A percentile compares a stretch with the other conserved stretches of the same genome.
phyloP scores from a whole-genome alignment of 2,797 vertebrate species.

The Dallia pectoralis region DNA sequence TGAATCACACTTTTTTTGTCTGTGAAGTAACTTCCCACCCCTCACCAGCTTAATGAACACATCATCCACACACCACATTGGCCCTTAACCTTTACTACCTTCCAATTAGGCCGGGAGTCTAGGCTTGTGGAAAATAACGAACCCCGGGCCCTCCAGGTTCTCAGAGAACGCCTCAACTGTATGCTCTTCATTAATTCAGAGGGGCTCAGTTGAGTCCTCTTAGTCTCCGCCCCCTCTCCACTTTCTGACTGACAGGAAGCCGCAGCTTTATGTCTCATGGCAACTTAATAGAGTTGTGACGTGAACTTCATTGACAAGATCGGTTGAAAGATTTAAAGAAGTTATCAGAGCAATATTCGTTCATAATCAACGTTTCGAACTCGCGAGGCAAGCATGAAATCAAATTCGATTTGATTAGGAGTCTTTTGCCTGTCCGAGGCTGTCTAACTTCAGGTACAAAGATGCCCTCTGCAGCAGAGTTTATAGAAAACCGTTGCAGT shows the following conservation, averaged over 20 bases:
- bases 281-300: background rate
- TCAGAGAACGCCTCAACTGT: background rate
- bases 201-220: background rate
- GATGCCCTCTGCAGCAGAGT: background rate
- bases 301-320: background rate
- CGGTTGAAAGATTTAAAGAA: background rate
- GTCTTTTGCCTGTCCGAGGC: background rate
- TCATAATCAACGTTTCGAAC: background rate
- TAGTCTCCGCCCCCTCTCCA: background rate
- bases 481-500: background rate
- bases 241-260: background rate
- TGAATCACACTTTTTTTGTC: background rate
- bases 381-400: background rate
- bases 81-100: background rate
- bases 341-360: background rate
- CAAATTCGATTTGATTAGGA: background rate
- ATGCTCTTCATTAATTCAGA: constrained; percentile 2
- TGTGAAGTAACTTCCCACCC: background rate
- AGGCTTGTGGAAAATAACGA: background rate
- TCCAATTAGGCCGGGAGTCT: constrained; percentile 1
- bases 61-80: background rate
- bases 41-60: background rate
- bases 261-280: background rate
- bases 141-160: no score
- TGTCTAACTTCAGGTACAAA: background rate